These are phyloP conservation scores for Bedellia somnulentella DNA, from an alignment of 2,888 invertebrate genomes.

Conservation along the genomic window DNA sequence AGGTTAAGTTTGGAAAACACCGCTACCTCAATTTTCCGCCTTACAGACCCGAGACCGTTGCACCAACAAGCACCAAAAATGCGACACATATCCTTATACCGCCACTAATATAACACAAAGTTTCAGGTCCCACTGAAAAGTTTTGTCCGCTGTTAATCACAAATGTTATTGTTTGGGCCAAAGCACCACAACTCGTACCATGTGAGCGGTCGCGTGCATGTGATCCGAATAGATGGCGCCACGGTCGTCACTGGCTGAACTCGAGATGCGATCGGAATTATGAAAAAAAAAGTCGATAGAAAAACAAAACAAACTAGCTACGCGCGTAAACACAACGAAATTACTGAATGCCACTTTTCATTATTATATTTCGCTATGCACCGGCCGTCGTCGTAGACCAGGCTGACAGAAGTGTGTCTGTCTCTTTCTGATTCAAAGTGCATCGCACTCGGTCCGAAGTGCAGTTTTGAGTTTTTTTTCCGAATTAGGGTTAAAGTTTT, in stretches of 20 bases:
- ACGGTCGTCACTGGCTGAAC: conserved; percentile 14
- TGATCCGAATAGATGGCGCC: conserved; percentile 36
- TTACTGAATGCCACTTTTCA: conserved; percentile 59
- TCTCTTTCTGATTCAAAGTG: conserved; percentile 42
- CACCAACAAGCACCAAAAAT: conserved; percentile 29
- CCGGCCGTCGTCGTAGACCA: conserved; percentile 47
- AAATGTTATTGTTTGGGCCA: conserved; percentile 38
- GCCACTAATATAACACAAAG: not conserved
- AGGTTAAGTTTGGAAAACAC: conserved; percentile 53
- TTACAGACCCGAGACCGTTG: conserved; percentile 26
- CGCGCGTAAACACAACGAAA: conserved; percentile 59
- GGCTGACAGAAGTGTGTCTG: conserved; percentile 25
- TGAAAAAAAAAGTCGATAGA: conserved; percentile 15
- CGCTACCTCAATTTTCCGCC: conserved; percentile 52
- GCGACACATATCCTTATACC: conserved; percentile 8
- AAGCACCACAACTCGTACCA: conserved; percentile 25
- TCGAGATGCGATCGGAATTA: not conserved
- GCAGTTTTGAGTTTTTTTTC: conserved; percentile 15
- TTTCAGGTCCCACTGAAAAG: not conserved
- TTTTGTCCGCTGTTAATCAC: not conserved
- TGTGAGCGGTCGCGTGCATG: conserved; percentile 19
- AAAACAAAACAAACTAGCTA: conserved; percentile 51
- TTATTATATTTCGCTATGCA: conserved; percentile 57
- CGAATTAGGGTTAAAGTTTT: conserved; percentile 21
- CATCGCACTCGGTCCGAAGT: conserved; percentile 34